Evolutionary conservation across 30 jellyfish, hydroid and myxozoan species (phyloP).

Genomic region (Nemopilema nomurai): DNA sequence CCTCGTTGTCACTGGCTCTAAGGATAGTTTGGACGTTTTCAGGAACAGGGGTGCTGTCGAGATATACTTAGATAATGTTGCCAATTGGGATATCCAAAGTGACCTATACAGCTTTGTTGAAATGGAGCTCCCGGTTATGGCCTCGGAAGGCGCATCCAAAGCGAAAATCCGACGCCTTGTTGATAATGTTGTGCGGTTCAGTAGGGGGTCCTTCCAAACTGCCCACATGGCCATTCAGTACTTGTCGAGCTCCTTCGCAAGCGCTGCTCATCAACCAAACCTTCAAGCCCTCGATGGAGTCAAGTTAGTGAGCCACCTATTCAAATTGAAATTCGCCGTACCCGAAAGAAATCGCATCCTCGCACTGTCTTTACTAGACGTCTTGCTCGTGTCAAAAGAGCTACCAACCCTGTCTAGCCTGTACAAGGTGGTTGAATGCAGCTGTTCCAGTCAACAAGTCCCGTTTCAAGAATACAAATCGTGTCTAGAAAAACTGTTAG

Average conservation of each 20-base stretch:
- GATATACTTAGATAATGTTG: constrained; percentile 44
- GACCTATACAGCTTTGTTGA: constrained; percentile 59
- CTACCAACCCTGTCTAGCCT: constrained; percentile 36
- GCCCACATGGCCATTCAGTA: constrained; percentile 58
- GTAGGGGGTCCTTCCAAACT: constrained; percentile 60
- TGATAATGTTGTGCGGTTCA: constrained; percentile 53
- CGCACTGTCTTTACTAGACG: constrained; percentile 48
- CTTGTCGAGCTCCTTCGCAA: constrained; percentile 33
- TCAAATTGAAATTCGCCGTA: constrained; percentile 33
- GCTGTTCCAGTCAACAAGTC: constrained; percentile 58
- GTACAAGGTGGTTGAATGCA: constrained; percentile 37
- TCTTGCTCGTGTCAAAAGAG: constrained; percentile 35
- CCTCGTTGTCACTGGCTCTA: constrained; percentile 59
- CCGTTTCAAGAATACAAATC: constrained; percentile 54
- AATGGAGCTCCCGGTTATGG: constrained; percentile 17
- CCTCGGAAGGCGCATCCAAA: constrained; percentile 26
- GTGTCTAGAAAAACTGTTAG: constrained; percentile 33
- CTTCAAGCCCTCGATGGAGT: constrained; percentile 15
- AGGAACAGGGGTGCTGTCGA: constrained; percentile 4
- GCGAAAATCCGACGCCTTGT: constrained; percentile 31
- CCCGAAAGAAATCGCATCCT: constrained; percentile 42
- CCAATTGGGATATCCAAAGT: constrained; percentile 71
- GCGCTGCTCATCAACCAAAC: constrained; percentile 20
- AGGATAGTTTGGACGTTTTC: constrained; percentile 26
- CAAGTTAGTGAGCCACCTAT: constrained; percentile 26